Base-by-base conservation (phyloP, 2,113 vertebrate genomes). In the Triplophysa siluroides region DNA sequence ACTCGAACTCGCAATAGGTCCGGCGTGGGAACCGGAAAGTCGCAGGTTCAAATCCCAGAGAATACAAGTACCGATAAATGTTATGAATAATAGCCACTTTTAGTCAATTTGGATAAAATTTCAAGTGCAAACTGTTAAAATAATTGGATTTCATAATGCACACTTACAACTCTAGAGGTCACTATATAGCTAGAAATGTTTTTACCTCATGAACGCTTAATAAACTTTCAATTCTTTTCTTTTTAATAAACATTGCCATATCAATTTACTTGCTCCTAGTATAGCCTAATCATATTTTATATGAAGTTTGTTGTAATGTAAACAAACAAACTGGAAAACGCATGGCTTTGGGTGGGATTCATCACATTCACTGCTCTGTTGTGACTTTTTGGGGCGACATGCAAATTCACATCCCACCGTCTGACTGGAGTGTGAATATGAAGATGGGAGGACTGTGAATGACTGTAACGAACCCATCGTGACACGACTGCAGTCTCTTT, bases 391-490 rank as follows among this genome's bases (percentile, higher is more conserved):
- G 52, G 29, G 69, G 50, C 29, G 52, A 58, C 19, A 43, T 43
- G n/a, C 2, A 18, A 43, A 61, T 63, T 11, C 23, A 29, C 70
- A 23, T 73, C 8, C 33, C 70, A 41, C 2, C 52, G 72, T 74
- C 1, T 16, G 43, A 24, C n/a, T 21, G 14, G 66, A 69, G 41
- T n/a, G 77, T 70, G 11, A 29, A 64, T 47, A 79, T 83, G 84
- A 62, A 62, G 58, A 64, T 73, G 16, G 61, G 67, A 80, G 83
- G 64, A 66, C 76, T 79, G 74, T 79, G 81, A 73, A 82, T 83
- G 89, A 82, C 87, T 88, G 86, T 79, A 90, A 82, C 64, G 65
- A 67, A 58, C 83, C 62, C 50, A 21, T 62, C 73, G 71, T 85
- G 84, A 86, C 85, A 75, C 73, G 76, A 76, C 70, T 64, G 81